Evolutionary conservation across 2,797 vertebrate genomes (phyloP).

Genomic region (Intellagama lesueurii): DNA sequence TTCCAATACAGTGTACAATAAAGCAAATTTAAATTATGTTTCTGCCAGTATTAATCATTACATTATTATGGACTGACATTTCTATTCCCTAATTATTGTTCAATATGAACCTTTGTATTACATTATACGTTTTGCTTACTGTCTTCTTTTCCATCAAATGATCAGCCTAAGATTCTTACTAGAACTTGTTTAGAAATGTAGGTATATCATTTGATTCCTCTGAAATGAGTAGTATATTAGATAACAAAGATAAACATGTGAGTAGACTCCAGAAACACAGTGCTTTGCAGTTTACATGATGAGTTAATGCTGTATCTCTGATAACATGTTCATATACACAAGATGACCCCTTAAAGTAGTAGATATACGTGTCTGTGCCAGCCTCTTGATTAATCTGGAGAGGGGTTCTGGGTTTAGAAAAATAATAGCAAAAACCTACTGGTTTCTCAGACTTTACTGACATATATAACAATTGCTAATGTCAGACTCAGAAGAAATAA

Average conservation of each 20-base stretch:
- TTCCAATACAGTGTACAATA: too few species aligned
- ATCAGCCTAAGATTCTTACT: background rate
- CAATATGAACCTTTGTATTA: background rate
- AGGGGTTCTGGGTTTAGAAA: slow-evolving; percentile 44
- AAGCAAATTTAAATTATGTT: background rate
- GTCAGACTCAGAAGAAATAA: too few species aligned
- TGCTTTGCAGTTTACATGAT: too few species aligned
- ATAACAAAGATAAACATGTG: background rate
- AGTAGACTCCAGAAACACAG: too few species aligned
- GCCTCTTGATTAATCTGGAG: background rate
- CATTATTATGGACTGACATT: background rate
- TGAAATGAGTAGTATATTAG: background rate
- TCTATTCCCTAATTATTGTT: background rate
- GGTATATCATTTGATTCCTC: background rate
- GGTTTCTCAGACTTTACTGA: slow-evolving; percentile 71
- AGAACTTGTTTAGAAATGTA: background rate
- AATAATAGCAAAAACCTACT: slow-evolving; percentile 63
- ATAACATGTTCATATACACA: too few species aligned
- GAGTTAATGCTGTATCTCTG: too few species aligned
- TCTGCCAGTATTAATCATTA: background rate
- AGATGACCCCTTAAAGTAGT: background rate
- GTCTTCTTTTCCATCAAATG: background rate
- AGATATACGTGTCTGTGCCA: background rate
- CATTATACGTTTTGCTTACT: background rate
- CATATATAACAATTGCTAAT: slow-evolving; percentile 51